phyloP scores from a whole-genome alignment of 2,888 invertebrate genomes.

The Amiota mariae region DNA sequence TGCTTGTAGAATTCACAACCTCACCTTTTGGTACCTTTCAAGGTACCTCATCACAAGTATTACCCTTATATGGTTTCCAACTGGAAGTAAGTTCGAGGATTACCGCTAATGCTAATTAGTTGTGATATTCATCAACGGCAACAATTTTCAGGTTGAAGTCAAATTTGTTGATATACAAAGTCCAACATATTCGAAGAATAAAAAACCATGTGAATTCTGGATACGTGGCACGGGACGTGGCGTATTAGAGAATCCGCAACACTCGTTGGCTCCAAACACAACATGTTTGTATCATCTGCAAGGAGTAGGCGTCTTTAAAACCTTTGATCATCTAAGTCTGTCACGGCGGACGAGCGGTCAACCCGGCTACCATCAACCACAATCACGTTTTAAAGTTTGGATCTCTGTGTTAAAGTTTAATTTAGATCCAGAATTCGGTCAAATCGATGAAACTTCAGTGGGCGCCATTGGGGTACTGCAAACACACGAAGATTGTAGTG shows the following conservation, averaged over 20 bases:
- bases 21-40: constrained; percentile 90
- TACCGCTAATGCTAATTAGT: not conserved
- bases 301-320: constrained; percentile 78
- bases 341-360: constrained; percentile 75
- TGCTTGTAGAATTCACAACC: constrained; percentile 91
- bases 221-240: constrained; percentile 86
- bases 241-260: constrained; percentile 87
- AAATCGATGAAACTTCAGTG: constrained; percentile 70
- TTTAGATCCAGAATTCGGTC: constrained; percentile 79
- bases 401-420: constrained; percentile 90
- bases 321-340: constrained; percentile 74
- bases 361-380: constrained; percentile 74
- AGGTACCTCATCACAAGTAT: constrained; percentile 83
- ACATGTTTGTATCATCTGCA: constrained; percentile 91
- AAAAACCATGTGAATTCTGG: constrained; percentile 90
- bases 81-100: constrained; percentile 79
- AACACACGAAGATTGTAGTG: constrained; percentile 85
- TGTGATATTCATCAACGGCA: not conserved
- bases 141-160: constrained; percentile 77
- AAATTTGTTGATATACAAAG: constrained; percentile 89
- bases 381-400: constrained; percentile 86
- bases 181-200: constrained; percentile 88
- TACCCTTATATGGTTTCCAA: constrained; percentile 90
- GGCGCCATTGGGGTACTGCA: constrained; percentile 72
- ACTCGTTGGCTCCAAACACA: constrained; percentile 89